phyloP scores from a whole-genome alignment of 2,888 invertebrate genomes.

The Hermaeophaga mercurialis region DNA sequence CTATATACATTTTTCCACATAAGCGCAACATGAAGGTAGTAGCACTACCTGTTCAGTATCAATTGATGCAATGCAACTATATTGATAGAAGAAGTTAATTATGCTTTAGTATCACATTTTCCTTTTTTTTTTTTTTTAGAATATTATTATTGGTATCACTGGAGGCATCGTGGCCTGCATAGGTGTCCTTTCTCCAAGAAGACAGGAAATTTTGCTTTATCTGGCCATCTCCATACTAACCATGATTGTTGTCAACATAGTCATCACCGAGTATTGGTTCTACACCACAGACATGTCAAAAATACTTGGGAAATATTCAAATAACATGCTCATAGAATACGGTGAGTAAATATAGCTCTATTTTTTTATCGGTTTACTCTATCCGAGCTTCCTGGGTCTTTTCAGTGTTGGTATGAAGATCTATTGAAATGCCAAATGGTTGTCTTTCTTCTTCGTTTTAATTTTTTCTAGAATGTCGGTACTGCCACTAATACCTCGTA shows the following conservation, averaged over 20 bases:
- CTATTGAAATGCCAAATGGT: no score
- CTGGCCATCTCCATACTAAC: conserved; percentile 62
- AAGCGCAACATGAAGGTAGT: conserved; percentile 16
- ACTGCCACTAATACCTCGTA: no score
- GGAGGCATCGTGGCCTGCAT: conserved; percentile 59
- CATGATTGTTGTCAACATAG: conserved; percentile 62
- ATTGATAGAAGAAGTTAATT: no score
- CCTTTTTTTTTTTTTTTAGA: conserved; percentile 52
- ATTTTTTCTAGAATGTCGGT: no score
- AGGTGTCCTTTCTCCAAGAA: conserved; percentile 54
- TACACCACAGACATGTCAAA: conserved; percentile 52
- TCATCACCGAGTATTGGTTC: conserved; percentile 59
- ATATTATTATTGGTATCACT: conserved; percentile 59
- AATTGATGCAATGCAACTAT: no score
- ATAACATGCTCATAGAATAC: conserved; percentile 55
- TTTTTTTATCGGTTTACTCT: no score
- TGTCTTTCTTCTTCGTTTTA: no score
- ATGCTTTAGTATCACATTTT: not conserved
- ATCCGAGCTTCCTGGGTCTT: no score
- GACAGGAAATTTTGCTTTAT: conserved; percentile 59
- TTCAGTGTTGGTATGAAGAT: no score
- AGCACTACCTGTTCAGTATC: no score
- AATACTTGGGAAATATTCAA: conserved; percentile 49
- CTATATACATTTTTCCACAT: conserved; percentile 13
- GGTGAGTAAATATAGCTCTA: no score